Conservation (phyloP, 1,140 invertebrate species). For the Phthorimaea operculella region DNA sequence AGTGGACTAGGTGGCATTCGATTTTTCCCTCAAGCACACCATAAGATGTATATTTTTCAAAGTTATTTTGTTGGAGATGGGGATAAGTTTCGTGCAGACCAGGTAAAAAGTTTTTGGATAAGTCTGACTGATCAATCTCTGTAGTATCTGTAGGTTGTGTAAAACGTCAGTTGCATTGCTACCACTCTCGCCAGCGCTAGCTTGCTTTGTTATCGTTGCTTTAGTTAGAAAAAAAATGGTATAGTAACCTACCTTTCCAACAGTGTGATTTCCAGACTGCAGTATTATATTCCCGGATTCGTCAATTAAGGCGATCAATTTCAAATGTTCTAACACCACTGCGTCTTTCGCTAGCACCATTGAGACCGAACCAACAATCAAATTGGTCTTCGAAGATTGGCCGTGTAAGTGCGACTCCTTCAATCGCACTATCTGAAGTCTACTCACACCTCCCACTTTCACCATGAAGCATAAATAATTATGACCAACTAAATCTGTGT, state of each 20-base stretch:
- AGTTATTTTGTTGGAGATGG: no score
- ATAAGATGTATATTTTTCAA: no score
- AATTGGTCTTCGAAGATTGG: conserved; percentile 61
- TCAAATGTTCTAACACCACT: conserved; percentile 78
- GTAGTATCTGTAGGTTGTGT: no score
- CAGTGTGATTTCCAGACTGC: conserved; percentile 82
- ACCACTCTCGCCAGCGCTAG: no score
- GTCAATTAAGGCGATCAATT: conserved; percentile 87
- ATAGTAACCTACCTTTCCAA: conserved; percentile 74
- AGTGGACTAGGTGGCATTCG: no score
- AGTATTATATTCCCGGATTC: conserved; percentile 81
- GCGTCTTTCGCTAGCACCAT: conserved; percentile 86
- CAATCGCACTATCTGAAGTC: conserved; percentile 80
- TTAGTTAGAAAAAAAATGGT: no score
- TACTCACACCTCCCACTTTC: conserved; percentile 67
- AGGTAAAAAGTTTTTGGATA: no score
- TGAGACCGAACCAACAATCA: conserved; percentile 79
- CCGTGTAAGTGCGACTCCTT: conserved; percentile 77
- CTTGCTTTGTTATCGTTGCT: no score
- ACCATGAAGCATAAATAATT: conserved; percentile 86
- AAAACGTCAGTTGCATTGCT: no score
- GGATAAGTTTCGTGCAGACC: no score
- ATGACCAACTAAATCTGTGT: conserved; percentile 85
- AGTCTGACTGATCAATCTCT: no score
- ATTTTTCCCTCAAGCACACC: no score